These are phyloP conservation scores for Ariolimax columbianus DNA, from an alignment of 2,888 invertebrate species.

Conservation along the genomic window DNA sequence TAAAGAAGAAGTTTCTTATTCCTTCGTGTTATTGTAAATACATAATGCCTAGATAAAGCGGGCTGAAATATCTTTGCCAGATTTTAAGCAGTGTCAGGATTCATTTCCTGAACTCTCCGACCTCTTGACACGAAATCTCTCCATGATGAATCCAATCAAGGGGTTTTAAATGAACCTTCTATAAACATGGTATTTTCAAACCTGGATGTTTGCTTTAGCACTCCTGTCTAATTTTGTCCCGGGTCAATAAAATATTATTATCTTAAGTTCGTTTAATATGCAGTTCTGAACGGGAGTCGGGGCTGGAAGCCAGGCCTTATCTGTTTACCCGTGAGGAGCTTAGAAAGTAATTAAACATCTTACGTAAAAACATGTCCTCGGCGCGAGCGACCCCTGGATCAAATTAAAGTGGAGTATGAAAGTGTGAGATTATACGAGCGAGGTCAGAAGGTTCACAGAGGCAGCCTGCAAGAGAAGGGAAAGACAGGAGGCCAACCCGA, in stretches of 20 bases:
- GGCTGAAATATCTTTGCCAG: conserved; percentile 4
- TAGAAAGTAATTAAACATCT: conserved; percentile 40
- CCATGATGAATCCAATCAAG: conserved; percentile 40
- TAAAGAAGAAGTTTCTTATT: neutral
- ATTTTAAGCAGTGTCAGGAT: conserved; percentile 21
- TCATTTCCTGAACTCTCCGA: conserved; percentile 11
- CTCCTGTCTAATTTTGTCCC: conserved; percentile 26
- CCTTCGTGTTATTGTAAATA: neutral
- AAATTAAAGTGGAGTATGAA: conserved; percentile 36
- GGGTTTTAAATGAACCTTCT: conserved; percentile 6
- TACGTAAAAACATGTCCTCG: conserved; percentile 1
- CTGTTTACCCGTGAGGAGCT: conserved; percentile 13
- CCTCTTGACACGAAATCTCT: conserved; percentile 18
- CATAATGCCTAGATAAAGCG: neutral
- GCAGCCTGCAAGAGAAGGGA: neutral
- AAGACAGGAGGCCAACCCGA: neutral
- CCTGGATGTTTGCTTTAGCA: conserved; percentile 35
- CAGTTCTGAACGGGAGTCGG: neutral
- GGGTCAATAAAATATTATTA: conserved; percentile 41
- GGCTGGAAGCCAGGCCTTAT: neutral
- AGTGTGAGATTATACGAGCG: conserved; percentile 8
- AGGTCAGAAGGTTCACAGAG: no score
- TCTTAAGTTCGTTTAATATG: conserved; percentile 37
- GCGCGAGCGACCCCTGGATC: conserved; percentile 24
- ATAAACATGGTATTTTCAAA: conserved; percentile 39